These are phyloP conservation scores for Ornithorhynchus anatinus DNA, from an alignment of 2,113 vertebrate species.

Conservation along the genomic window DNA sequence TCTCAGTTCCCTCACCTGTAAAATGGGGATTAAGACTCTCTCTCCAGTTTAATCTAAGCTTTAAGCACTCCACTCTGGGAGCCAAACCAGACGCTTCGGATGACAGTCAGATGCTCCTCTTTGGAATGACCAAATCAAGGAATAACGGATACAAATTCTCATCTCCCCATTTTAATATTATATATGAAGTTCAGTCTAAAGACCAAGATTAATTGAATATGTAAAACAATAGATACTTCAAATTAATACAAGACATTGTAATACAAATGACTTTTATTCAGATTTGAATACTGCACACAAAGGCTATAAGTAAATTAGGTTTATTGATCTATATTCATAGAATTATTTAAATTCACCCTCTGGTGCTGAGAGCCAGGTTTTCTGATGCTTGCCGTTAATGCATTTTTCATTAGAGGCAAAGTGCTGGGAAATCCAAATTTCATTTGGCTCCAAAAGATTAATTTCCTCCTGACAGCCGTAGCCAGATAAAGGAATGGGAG, in stretches of 20 bases:
- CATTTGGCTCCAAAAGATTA: constrained; percentile 72
- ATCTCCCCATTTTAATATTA: constrained; percentile 47
- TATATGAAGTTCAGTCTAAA: constrained; percentile 48
- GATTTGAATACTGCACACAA: constrained; percentile 67
- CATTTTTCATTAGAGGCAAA: constrained; percentile 77
- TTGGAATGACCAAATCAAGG: constrained; percentile 49
- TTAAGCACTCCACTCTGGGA: constrained; percentile 14
- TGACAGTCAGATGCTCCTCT: not conserved
- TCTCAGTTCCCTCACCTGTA: too few species aligned
- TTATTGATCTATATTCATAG: constrained; percentile 79
- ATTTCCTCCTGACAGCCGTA: constrained; percentile 67
- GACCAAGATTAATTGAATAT: constrained; percentile 75
- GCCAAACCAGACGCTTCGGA: not conserved
- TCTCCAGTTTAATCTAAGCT: not conserved
- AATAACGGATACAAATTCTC: constrained; percentile 27
- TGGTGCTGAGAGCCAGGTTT: constrained; percentile 72
- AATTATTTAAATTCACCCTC: constrained; percentile 80
- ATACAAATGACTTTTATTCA: constrained; percentile 70
- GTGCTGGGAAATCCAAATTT: constrained; percentile 69
- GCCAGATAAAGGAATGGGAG: constrained; percentile 33
- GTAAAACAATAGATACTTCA: constrained; percentile 71
- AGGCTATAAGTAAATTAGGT: constrained; percentile 74
- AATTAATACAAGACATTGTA: constrained; percentile 70
- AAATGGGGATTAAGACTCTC: too few species aligned
- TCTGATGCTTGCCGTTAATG: constrained; percentile 69